Conservation (phyloP, 2,797 vertebrate species). For the Enteromius fasciolatus region DNA sequence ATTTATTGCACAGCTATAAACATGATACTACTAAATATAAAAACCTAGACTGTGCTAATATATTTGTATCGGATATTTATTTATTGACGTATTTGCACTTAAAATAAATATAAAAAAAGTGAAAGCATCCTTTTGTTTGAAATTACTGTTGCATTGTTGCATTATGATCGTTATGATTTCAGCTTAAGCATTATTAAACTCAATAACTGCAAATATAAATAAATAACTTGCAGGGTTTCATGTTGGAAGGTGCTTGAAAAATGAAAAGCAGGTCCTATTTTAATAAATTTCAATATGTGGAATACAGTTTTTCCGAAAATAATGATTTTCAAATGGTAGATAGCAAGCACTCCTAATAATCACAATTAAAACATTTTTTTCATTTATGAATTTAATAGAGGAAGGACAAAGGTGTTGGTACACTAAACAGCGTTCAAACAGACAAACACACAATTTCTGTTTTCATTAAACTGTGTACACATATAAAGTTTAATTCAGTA, state of each 20-base stretch:
- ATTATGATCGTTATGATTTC: neutral
- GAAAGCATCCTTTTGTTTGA: neutral
- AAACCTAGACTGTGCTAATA: neutral
- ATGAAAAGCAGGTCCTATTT: neutral
- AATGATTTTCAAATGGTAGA: neutral
- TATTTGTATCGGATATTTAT: slow-evolving; percentile 40
- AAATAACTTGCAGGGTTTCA: neutral
- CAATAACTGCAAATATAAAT: neutral
- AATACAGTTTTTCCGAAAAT: neutral
- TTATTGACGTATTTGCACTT: slow-evolving; percentile 12
- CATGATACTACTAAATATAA: neutral
- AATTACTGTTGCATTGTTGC: neutral
- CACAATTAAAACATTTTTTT: neutral
- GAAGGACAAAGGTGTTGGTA: neutral
- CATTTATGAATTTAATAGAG: neutral
- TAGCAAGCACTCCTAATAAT: neutral
- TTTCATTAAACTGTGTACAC: neutral
- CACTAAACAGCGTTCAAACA: neutral
- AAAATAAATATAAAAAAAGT: neutral
- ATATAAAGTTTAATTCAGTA: neutral
- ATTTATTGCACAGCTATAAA: slow-evolving; percentile 31
- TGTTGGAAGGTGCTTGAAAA: neutral
- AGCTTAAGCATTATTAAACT: neutral
- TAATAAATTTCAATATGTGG: too few species aligned
- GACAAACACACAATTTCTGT: neutral